Evolutionary conservation across 1,140 invertebrate genomes (phyloP), one percentile per base, ranked within the genome.

Genomic region (Branchinecta lynchi): DNA sequence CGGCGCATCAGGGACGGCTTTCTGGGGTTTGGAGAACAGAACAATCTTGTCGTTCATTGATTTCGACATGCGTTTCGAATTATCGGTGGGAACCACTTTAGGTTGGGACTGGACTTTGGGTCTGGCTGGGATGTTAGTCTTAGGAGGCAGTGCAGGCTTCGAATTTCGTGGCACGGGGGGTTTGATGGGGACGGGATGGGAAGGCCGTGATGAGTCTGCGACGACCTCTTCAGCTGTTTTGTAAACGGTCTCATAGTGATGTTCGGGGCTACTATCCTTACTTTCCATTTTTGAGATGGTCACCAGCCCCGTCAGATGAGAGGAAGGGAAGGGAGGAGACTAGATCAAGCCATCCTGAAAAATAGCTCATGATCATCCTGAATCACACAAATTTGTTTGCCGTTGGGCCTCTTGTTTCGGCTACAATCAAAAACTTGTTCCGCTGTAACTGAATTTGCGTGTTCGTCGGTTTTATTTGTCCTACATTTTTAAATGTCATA

Each of bases 71-170:
- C 45, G 43, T 9, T 32, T 20, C 46, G 12, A 43, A 43, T 20
- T 12, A 17, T 10, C 20, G 43, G 46, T 20, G 32, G 20, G 60
- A 20, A 51, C 46, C 17, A 44, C 46, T n/a, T 17, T 46, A 21
- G 43, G 10, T 7, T 17, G 66, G 10, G 8, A 20, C 17, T 68
- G 32, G 6, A 12, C 10, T 66, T 12, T 32, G 15, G 45, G 66
- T 17, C 20, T 70, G 10, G 65, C 43, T 10, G 43, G n/a, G 10
- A 70, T 17, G 12, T 43, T 68, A 3, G 51, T 68, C 69, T 71
- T 71, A 12, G 71, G 71, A 7, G 68, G 68, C n/a, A 71, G 46
- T n/a, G 60, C 65, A 45, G 71, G 71, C 66, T 71, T 71, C 0
- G 12, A 9, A 3, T 21, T 21, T 10, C 69, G 17, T 17, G 20